A percentile compares a stretch with the other conserved stretches of the same genome.
phyloP scores from a whole-genome alignment of 2,797 vertebrate genomes.

The Tokudaia muenninki region DNA sequence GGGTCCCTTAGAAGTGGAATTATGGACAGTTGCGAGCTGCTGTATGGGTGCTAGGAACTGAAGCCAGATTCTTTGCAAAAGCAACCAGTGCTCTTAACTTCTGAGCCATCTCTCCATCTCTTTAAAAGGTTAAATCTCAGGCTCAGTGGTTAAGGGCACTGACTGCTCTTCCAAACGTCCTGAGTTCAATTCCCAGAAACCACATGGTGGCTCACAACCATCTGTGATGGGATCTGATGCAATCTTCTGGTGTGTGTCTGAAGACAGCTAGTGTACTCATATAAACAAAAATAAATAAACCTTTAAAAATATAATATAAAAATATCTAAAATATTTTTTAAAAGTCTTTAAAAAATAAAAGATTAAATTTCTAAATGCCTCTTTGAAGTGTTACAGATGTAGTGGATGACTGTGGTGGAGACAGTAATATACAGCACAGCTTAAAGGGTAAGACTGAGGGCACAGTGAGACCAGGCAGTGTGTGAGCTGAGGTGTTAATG shows the following conservation, averaged over 20 bases:
- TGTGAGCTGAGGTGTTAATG: not conserved
- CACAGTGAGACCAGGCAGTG: not conserved
- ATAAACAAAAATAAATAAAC: no score
- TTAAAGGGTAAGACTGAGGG: not conserved
- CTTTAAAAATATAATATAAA: no score
- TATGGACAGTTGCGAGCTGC: not conserved
- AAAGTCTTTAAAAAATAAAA: no score
- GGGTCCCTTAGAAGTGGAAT: not conserved
- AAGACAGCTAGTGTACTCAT: no score
- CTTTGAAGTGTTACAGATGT: not conserved
- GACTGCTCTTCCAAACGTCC: no score
- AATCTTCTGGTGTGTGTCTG: no score
- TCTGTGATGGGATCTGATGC: no score
- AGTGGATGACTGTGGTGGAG: not conserved
- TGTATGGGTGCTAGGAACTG: not conserved
- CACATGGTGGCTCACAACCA: no score
- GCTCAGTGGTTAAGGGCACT: no score
- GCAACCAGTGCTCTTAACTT: not conserved
- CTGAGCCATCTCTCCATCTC: not conserved
- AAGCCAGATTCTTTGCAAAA: not conserved
- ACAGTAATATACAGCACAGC: no score
- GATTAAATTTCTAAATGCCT: not conserved
- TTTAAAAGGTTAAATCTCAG: not conserved
- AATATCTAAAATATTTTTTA: no score
- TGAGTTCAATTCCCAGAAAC: no score